Conservation (phyloP, 2,797 vertebrate genomes). For the Coccyzus lansbergi region DNA sequence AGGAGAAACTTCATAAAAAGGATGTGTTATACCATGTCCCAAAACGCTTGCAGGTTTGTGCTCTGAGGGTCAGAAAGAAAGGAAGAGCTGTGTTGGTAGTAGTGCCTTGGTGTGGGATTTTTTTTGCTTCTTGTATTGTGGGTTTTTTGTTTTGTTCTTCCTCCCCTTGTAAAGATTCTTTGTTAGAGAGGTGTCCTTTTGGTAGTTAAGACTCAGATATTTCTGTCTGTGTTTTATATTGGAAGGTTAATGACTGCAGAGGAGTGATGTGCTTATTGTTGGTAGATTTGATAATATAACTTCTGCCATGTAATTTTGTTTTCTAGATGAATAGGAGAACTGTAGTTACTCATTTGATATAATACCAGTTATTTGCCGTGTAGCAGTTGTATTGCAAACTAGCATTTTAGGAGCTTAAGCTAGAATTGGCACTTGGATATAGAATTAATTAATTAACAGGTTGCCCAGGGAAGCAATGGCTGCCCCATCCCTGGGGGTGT, state of each 20-base stretch:
- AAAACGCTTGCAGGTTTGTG: neutral
- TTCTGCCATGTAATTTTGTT: neutral
- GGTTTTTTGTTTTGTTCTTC: too few species aligned
- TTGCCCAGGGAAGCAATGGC: too few species aligned
- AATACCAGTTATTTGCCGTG: neutral
- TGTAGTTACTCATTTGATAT: neutral
- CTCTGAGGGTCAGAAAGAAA: neutral
- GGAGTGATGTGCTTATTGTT: neutral
- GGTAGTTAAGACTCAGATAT: neutral
- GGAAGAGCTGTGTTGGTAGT: neutral
- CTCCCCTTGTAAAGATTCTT: neutral
- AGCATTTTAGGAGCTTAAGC: neutral
- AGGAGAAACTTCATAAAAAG: neutral
- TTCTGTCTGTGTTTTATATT: neutral
- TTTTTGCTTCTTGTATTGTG: neutral
- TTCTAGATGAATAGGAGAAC: neutral
- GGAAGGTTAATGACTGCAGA: neutral
- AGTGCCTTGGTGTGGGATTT: neutral
- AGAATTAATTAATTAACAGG: neutral
- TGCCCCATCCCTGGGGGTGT: too few species aligned
- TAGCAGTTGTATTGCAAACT: neutral
- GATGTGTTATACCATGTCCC: neutral
- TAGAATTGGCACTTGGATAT: neutral
- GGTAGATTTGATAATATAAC: neutral
- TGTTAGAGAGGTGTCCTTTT: neutral